These are phyloP conservation scores for Eolophus roseicapilla DNA, from an alignment of 2,113 vertebrate genomes.

Conservation along the genomic window DNA sequence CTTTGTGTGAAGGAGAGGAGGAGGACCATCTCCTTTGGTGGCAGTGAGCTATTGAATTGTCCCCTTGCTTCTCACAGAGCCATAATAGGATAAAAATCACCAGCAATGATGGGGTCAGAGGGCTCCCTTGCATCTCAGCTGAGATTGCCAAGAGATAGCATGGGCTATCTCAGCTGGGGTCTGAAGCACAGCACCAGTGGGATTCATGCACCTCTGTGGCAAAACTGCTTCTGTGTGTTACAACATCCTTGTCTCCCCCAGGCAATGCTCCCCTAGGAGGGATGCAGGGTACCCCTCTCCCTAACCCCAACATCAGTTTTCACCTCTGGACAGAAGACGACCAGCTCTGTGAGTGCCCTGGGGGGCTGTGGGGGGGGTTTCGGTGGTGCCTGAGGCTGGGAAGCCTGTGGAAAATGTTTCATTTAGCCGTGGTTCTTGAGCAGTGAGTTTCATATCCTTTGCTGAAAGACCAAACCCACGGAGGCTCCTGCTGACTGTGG, in stretches of 20 bases:
- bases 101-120: background rate
- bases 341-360: slow-evolving; percentile 80
- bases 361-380: background rate
- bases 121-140: background rate
- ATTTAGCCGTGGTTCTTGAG: background rate
- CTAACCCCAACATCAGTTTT: slow-evolving; percentile 89
- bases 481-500: background rate
- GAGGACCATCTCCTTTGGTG: background rate
- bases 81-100: background rate
- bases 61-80: background rate
- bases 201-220: rapidly evolving
- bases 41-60: background rate
- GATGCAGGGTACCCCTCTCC: slow-evolving; percentile 72
- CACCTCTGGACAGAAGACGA: slow-evolving; percentile 89
- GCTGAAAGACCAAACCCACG: rapidly evolving
- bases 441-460: background rate
- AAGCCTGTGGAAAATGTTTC: background rate
- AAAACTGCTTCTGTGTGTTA: background rate
- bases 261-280: background rate
- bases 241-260: background rate
- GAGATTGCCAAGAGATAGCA: background rate
- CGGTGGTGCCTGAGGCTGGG: background rate
- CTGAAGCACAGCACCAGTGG: background rate
- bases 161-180: rapidly evolving
- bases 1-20: background rate